Evolutionary conservation across 2,113 vertebrate genomes (phyloP), one percentile per base, ranked within the genome.

Genomic region (Pleuronectes platessa): DNA sequence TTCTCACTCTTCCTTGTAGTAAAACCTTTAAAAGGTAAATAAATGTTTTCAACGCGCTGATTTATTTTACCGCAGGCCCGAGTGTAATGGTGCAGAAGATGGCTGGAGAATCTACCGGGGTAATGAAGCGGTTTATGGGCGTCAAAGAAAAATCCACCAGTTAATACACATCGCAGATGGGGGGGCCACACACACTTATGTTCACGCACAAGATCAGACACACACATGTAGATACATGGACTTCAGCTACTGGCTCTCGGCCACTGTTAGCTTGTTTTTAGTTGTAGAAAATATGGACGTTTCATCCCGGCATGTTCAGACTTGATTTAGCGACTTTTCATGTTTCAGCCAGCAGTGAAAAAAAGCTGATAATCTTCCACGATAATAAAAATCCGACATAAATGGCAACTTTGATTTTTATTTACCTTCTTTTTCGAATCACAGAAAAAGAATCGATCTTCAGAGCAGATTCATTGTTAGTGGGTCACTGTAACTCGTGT

Each of bases 131-230:
- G 74, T 72, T 81, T 81, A 83, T 14, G 40, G 67, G 67, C 67
- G 79, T 83, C 66, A 77, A 71, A 86, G 61, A 78, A 86, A 86
- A 86, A 88, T 79, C 68, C 59, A 78, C 26, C 35, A 67, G 61
- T 76, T 82, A 66, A 74, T 76, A 71, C 71, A 75, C 69, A 76
- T 63, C 74, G 67, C 80, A 88, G 84, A 83, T 81, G 74, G 81
- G 4, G 24, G 24, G n/a, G 31, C 79, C 58, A 73, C 51, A 56
- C 45, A 47, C 18, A 51, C 49, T 20, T 20, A 51, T 45, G 42
- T 45, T 15, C 23, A 27, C 14, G 15, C 17, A 64, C 42, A 49
- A 11, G 37, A 37, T 58, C 20, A 51, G 40, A 51, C 37, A 42
- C 58, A 69, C 63, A 27, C 54, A 70, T 51, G 47, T 26, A 49